These are phyloP conservation scores for Tauraco erythrolophus DNA, from an alignment of 2,113 vertebrate genomes.

Conservation along the genomic window DNA sequence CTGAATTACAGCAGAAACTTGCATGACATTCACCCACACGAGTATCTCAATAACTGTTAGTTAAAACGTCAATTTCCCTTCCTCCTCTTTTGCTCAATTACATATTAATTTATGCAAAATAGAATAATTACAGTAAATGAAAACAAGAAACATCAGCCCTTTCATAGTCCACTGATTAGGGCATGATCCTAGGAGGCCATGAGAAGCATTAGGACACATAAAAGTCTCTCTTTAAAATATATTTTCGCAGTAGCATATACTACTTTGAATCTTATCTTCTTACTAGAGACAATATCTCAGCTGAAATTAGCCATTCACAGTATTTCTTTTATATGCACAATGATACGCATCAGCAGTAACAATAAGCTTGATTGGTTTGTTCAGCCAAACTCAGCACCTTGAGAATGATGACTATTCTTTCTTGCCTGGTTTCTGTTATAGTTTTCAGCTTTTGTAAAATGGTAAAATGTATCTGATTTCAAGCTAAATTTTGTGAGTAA, in stretches of 20 bases:
- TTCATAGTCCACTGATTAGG: not conserved
- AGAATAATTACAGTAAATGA: not conserved
- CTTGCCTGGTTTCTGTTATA: not conserved
- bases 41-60: not conserved
- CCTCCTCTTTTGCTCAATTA: not conserved
- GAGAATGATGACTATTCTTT: not conserved
- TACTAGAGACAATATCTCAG: not conserved
- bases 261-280: not conserved
- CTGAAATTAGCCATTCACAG: not conserved
- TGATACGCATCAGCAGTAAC: not conserved
- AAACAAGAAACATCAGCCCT: not conserved
- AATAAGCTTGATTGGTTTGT: slow-evolving; percentile 19
- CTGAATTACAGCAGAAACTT: not conserved
- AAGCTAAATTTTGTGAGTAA: not conserved
- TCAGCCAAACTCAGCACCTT: not conserved
- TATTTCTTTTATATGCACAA: not conserved
- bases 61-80: not conserved
- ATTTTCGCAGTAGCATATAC: not conserved
- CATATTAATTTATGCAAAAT: not conserved
- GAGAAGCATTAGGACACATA: not conserved
- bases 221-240: not conserved
- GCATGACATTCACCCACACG: not conserved
- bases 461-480: not conserved
- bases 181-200: not conserved
- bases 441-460: not conserved